Conservation (phyloP, 2,888 invertebrate genomes). For the Archaeoteleia sp. region DNA sequence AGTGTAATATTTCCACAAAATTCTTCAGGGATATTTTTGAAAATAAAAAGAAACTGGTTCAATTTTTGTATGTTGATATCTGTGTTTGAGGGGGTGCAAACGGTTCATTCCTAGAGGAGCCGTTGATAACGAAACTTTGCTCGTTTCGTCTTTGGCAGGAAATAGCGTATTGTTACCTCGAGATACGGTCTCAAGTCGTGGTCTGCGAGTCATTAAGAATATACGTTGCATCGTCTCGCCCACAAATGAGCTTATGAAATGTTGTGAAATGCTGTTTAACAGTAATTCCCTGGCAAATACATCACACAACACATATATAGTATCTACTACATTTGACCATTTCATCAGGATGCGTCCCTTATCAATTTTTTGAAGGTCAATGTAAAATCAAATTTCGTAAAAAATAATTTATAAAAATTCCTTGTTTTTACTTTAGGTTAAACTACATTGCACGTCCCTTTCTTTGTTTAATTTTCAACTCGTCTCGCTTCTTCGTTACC, state of each 20-base stretch:
- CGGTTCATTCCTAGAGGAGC: slow-evolving; percentile 14
- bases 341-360: slow-evolving; percentile 3
- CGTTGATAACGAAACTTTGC: slow-evolving; percentile 55
- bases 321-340: slow-evolving; percentile 20
- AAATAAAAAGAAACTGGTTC: no score
- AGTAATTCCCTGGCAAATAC: slow-evolving; percentile 59
- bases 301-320: slow-evolving; percentile 46
- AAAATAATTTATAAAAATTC: slow-evolving; percentile 65
- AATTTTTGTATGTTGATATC: slow-evolving; percentile 6
- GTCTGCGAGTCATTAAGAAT: slow-evolving; percentile 63
- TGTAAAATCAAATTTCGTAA: slow-evolving; percentile 57
- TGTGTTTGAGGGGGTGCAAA: slow-evolving; percentile 5
- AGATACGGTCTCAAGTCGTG: slow-evolving; percentile 46
- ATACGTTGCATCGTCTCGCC: slow-evolving; percentile 57
- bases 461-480: slow-evolving; percentile 5
- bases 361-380: slow-evolving; percentile 13
- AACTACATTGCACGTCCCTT: slow-evolving; percentile 18
- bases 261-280: slow-evolving; percentile 55
- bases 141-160: slow-evolving; percentile 53
- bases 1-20: no score
- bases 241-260: slow-evolving; percentile 42
- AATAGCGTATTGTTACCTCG: slow-evolving; percentile 53
- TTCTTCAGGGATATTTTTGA: neutral
- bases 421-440: slow-evolving; percentile 16
- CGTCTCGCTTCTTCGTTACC: slow-evolving; percentile 5